Evolutionary conservation across 2,113 vertebrate species (phyloP), one percentile per base, ranked within the genome.

Genomic region (Mobula hypostoma): DNA sequence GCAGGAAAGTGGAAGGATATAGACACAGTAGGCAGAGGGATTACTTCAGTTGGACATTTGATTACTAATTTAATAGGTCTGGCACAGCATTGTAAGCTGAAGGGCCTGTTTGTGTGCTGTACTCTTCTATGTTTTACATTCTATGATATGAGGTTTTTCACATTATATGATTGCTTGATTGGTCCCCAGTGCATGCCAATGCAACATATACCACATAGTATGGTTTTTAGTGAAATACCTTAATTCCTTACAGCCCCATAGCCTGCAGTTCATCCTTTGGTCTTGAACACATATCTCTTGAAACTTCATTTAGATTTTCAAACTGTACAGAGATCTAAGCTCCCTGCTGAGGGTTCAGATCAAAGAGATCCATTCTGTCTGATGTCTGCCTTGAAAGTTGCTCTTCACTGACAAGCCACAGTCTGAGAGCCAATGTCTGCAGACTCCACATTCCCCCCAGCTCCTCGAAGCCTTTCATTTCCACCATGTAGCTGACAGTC

Each of bases 231-330:
- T 76, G 32, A 93, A 93, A 93, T 93, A 93, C 91, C 70, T 74
- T 93, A 93, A 93, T 93, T 74, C 36, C 21, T 66, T 76, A 74
- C 70, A 29, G 91, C 24, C 70, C 70, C 9, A 15, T 56, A 93
- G 91, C 91, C 91, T 93, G 36, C 2, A 76, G 83, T 87, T 87
- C 40, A 61, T 87, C 83, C 27, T 87, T 87, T 93, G 70, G 70
- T 76, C 91, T 93, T 93, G 98, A 98, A 97, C 94, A 97, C 96
- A 94, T 97, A 97, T 97, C 97, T 97, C 96, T 96, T 97, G 96
- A 98, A 99, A 99, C 99, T 98, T 98, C 98, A 99, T 99, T 99
- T 98, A 97, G 96, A 97, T 97, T 98, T 98, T 98, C 97, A 97
- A 98, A 98, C 98, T 99, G 98, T 98, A 98, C 97, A 98, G 98